Evolutionary conservation across 2,888 invertebrate species (phyloP).

Genomic region (Busseola fusca): DNA sequence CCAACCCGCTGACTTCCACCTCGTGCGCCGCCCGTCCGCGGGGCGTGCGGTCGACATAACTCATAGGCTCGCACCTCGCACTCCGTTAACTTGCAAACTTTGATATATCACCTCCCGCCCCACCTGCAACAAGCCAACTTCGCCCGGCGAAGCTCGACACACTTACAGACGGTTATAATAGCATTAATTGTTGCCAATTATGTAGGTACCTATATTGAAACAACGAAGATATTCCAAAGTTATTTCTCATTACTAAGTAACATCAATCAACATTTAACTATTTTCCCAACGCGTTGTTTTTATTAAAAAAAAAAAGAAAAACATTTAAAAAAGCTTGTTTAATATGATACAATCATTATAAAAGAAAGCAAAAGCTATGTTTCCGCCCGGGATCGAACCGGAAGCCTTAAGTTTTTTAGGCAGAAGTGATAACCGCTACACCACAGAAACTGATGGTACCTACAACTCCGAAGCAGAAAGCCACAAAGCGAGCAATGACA

Average conservation of each 20-base stretch:
- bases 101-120: constrained; percentile 81
- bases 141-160: constrained; percentile 14
- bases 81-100: constrained; percentile 85
- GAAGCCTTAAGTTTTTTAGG: constrained; percentile 96
- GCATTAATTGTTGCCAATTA: constrained; percentile 33
- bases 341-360: not conserved
- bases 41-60: constrained; percentile 84
- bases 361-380: constrained; percentile 79
- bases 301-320: not conserved
- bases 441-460: constrained; percentile 91
- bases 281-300: not conserved
- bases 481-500: not conserved
- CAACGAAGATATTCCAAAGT: not conserved
- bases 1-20: constrained; percentile 38
- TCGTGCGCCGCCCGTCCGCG: constrained; percentile 42
- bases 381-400: constrained; percentile 97
- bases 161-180: constrained; percentile 45
- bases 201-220: constrained; percentile 12
- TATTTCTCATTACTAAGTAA: not conserved
- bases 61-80: constrained; percentile 84
- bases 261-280: not conserved
- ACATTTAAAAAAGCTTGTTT: not conserved
- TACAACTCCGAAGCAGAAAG: accelerated
- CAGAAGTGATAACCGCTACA: constrained; percentile 96
- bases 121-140: constrained; percentile 75